Evolutionary conservation across 2,113 vertebrate genomes (phyloP).

Genomic region (Globicephala melas): DNA sequence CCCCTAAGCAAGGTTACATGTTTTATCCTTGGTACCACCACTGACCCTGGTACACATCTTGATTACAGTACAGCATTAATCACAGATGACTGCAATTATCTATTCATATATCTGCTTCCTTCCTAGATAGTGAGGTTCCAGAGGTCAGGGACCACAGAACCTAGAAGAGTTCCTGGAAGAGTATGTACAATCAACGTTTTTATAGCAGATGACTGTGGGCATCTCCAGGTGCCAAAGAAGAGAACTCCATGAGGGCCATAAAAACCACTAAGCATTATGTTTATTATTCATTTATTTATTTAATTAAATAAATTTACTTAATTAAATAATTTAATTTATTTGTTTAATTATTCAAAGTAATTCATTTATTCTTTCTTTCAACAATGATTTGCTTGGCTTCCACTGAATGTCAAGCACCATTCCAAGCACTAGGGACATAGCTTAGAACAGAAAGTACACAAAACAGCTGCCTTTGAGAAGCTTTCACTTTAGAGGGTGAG

Average conservation of each 20-base stretch:
- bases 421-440: background rate
- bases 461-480: background rate
- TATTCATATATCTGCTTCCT: background rate
- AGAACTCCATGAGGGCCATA: background rate
- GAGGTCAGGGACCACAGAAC: background rate
- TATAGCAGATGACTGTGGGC: background rate
- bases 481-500: background rate
- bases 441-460: background rate
- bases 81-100: background rate
- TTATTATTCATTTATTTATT: background rate
- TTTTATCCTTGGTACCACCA: background rate
- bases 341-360: background rate
- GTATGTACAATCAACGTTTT: background rate
- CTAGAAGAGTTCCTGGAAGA: background rate
- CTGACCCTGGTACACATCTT: background rate
- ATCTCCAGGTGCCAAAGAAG: background rate
- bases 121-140: background rate
- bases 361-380: background rate
- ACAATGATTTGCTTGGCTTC: background rate
- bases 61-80: background rate
- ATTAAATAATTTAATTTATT: background rate
- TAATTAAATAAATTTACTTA: background rate
- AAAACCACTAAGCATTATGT: background rate
- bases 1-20: background rate
- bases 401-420: background rate